A percentile compares a stretch with the other conserved stretches of the same genome.
phyloP scores from a whole-genome alignment of 2,113 vertebrate genomes.

The Leptobrachium ailaonicum region DNA sequence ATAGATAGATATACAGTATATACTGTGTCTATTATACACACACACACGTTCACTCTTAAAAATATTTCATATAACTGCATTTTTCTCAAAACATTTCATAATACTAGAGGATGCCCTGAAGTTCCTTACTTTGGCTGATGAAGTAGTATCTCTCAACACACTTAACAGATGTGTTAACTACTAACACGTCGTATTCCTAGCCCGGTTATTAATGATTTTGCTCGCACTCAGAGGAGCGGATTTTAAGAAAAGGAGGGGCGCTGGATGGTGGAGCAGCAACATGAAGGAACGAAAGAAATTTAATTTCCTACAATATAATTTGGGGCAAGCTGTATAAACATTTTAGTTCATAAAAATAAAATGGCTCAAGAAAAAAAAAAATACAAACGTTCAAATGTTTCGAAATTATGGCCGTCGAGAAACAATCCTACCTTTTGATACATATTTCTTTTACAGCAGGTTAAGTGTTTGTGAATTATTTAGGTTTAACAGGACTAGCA shows the following conservation, averaged over 20 bases:
- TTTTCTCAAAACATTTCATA: no score
- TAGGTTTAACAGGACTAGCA: slow-evolving; percentile 37
- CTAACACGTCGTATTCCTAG: slow-evolving; percentile 30
- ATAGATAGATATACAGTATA: no score
- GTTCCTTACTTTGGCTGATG: not conserved
- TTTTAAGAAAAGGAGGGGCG: slow-evolving; percentile 19
- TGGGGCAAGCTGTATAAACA: slow-evolving; percentile 46
- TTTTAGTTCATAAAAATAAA: slow-evolving; percentile 47
- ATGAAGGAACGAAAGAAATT: slow-evolving; percentile 31
- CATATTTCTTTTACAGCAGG: slow-evolving; percentile 14
- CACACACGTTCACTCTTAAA: no score
- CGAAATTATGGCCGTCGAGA: slow-evolving; percentile 3
- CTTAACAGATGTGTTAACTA: slow-evolving; percentile 35
- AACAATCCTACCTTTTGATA: slow-evolving; percentile 24
- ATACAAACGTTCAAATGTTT: slow-evolving; percentile 45
- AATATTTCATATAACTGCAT: no score
- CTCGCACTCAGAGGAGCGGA: slow-evolving; percentile 32
- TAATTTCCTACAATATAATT: slow-evolving; percentile 48
- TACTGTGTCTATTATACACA: no score
- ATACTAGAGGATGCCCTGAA: no score
- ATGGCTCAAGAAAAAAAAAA: slow-evolving; percentile 44
- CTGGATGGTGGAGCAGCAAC: slow-evolving; percentile 27
- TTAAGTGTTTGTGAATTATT: slow-evolving; percentile 37
- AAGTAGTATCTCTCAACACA: not conserved
- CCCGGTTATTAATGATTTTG: slow-evolving; percentile 42